A percentile compares a stretch with the other conserved stretches of the same genome.
These are phyloP conservation scores for Argynnis bischoffii DNA, from an alignment of 2,888 invertebrate species.

Conservation along the genomic window DNA sequence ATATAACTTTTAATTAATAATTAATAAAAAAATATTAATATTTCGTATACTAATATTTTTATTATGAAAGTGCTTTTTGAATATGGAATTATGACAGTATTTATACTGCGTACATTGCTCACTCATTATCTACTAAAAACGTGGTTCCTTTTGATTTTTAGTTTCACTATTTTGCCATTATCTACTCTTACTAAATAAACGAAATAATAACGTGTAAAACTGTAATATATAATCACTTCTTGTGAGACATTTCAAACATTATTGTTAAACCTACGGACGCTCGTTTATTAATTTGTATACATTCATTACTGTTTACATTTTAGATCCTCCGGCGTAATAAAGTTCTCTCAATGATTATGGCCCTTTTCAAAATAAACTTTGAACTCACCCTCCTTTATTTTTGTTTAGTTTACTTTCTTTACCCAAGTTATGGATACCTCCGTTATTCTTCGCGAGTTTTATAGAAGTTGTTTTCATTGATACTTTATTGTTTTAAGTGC, in stretches of 20 bases:
- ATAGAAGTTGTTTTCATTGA: constrained; percentile 51
- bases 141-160: too few species aligned
- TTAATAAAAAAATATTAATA: too few species aligned
- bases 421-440: constrained; percentile 64
- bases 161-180: too few species aligned
- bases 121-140: too few species aligned
- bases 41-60: too few species aligned
- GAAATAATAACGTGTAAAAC: too few species aligned
- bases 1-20: too few species aligned
- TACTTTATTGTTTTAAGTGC: constrained; percentile 50
- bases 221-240: neutral
- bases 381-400: constrained; percentile 67
- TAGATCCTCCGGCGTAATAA: constrained; percentile 57
- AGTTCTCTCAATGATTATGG: constrained; percentile 72
- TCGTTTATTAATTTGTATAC: constrained; percentile 71
- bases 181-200: too few species aligned
- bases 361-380: constrained; percentile 73
- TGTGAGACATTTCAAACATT: constrained; percentile 3
- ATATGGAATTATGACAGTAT: too few species aligned
- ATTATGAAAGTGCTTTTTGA: too few species aligned
- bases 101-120: too few species aligned
- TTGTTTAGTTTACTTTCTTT: constrained; percentile 67
- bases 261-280: constrained; percentile 36
- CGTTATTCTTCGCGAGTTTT: constrained; percentile 62
- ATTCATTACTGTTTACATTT: constrained; percentile 66